Conservation (phyloP, 1,140 invertebrate species). For the Trichomalopsis sarcophagae region DNA sequence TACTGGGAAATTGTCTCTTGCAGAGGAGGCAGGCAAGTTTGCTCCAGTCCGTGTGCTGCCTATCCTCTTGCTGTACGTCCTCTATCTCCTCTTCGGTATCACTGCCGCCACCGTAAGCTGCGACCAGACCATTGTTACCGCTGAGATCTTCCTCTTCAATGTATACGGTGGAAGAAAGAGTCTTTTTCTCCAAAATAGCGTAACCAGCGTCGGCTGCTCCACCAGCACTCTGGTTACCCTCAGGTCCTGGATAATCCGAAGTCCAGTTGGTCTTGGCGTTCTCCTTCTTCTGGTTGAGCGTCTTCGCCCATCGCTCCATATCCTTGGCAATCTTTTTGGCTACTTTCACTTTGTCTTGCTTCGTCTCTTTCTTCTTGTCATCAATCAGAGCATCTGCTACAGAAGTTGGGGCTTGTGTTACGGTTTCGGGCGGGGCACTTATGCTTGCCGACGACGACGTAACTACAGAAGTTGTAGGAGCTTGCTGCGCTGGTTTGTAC, state of each 20-base stretch:
- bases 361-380: slow-evolving; percentile 77
- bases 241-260: slow-evolving; percentile 73
- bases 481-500: slow-evolving; percentile 81
- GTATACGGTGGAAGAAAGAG: slow-evolving; percentile 62
- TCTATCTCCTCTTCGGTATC: slow-evolving; percentile 81
- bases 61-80: slow-evolving; percentile 77
- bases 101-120: slow-evolving; percentile 85
- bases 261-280: slow-evolving; percentile 81
- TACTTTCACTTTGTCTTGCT: slow-evolving; percentile 95
- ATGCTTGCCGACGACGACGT: neutral
- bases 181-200: slow-evolving; percentile 86
- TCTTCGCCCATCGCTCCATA: slow-evolving; percentile 93
- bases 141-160: slow-evolving; percentile 70
- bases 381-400: slow-evolving; percentile 65
- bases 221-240: slow-evolving; percentile 71
- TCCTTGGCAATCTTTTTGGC: slow-evolving; percentile 98
- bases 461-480: neutral
- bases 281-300: slow-evolving; percentile 97
- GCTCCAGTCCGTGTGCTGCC: slow-evolving; percentile 86
- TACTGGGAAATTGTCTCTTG: slow-evolving; percentile 94
- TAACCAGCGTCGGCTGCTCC: slow-evolving; percentile 93
- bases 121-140: slow-evolving; percentile 78
- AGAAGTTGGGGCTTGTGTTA: neutral
- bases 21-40: slow-evolving; percentile 97
- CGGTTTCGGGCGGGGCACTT: neutral